Evolutionary conservation across 2,113 vertebrate genomes (phyloP), one percentile per base, ranked within the genome.

Genomic region (Montifringilla adamsi): DNA sequence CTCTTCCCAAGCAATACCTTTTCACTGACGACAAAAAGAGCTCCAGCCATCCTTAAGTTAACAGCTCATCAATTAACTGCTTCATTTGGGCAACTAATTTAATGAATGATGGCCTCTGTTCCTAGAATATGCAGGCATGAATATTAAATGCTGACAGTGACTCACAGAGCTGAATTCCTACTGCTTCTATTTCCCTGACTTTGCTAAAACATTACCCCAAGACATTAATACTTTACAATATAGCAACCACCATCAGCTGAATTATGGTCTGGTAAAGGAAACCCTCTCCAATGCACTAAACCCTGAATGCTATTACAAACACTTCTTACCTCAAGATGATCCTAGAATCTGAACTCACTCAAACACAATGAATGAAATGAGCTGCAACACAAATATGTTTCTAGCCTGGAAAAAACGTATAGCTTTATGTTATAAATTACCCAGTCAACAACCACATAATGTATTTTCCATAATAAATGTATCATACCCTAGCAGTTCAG

Each of bases 101-200:
- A 43, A 92, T 89, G 94, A 97, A 87, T 91, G 95, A 97, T 89
- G 75, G 94, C 68, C 35, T 33, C 59, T 94, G 84, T 95, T 95
- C 85, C 89, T 95, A 96, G 91, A 85, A 84, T 70, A 93, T 15
- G 44, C 74, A 95, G 37, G 49, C 92, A 93, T 90, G 88, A 96
- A 95, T 97, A 96, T 55, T 86, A 96, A 94, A 93, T 82, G 79
- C 52, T 67, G 84, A 47, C n/a, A 76, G 53, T 58, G 86, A 88
- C 53, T 96, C 78, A 80, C 17, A 94, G 84, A 96, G 85, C 73
- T 87, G 87, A 87, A 95, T 66, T 94, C 82, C 30, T 46, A 81
- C 58, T 64, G 67, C 79, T 84, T 94, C 62, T 46, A 78, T 93
- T 88, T 70, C 41, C 82, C 47, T 41, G 67, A 96, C 39, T 86